Evolutionary conservation across 2,797 vertebrate genomes (phyloP).

Genomic region (Phyllotis vaccarum): DNA sequence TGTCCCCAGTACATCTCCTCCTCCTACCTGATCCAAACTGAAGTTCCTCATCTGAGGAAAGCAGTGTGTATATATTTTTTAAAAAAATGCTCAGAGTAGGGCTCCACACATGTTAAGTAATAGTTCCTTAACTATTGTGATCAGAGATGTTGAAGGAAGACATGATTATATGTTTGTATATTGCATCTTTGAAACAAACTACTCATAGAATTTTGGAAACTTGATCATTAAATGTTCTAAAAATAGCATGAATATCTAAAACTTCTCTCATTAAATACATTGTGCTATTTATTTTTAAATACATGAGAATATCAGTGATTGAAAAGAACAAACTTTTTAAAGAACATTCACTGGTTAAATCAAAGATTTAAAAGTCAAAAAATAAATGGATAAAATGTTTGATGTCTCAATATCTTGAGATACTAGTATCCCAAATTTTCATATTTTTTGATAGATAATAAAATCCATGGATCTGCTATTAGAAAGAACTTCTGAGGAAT

Average conservation of each 20-base stretch:
- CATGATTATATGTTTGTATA: slow-evolving; percentile 53
- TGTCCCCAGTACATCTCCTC: too few species aligned
- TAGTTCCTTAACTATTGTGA: slow-evolving; percentile 22
- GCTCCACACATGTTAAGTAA: not conserved
- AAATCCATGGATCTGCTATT: slow-evolving; percentile 25
- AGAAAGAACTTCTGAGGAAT: slow-evolving; percentile 37
- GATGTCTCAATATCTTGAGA: slow-evolving; percentile 31
- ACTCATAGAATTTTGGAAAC: slow-evolving; percentile 47
- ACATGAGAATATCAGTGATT: not conserved
- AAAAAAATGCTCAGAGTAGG: slow-evolving; percentile 18
- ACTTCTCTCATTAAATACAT: slow-evolving; percentile 36
- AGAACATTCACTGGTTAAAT: slow-evolving; percentile 26
- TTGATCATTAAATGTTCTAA: slow-evolving; percentile 71
- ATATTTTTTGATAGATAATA: slow-evolving; percentile 44
- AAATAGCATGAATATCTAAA: slow-evolving; percentile 67
- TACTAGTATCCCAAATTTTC: not conserved
- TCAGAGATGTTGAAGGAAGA: slow-evolving; percentile 35
- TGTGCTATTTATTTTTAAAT: slow-evolving; percentile 54
- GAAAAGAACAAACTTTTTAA: slow-evolving; percentile 36
- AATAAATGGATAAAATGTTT: slow-evolving; percentile 23
- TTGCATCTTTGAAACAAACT: slow-evolving; percentile 55
- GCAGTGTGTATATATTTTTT: not conserved
- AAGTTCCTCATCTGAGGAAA: not conserved
- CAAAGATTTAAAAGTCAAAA: slow-evolving; percentile 23
- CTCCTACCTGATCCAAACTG: not conserved